Base-by-base conservation (phyloP, 2,888 invertebrate genomes). In the Tenodera sinensis region DNA sequence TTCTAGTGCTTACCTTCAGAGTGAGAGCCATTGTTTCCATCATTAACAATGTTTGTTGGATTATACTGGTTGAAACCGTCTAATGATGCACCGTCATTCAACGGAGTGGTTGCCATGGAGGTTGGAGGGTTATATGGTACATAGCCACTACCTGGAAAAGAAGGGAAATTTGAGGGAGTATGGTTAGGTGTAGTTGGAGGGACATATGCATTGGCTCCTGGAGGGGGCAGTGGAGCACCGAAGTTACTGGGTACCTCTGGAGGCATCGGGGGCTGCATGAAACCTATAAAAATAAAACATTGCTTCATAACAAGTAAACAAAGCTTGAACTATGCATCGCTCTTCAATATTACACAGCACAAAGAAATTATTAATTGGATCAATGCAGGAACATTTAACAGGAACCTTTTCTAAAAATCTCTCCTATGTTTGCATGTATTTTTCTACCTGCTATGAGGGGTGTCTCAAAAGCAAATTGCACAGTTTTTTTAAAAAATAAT, bases 111-210 rank as follows among this genome's bases (percentile, higher is more conserved):
- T 34, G 85, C 25, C 25, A 30, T 15, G 25, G 30, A 30, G n/a
- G 88, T 30, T 28, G 88, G 15, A 85, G 94, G 94, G 90, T 94
- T 94, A 91, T 93, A 94, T 27, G 94, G 94, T 28, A 94, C 93
- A 90, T 94, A 94, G 28, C 94, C 94, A 25, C 94, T 94, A 88
- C 94, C 25, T 71, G 54, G 54, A 25, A 20, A 71, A 71, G 54
- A 71, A 20, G 54, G 54, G 54, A 71, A 94, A 91, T 94, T 94
- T 0, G 28, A 28, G 28, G 88, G 88, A 28, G 84, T 84, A 82
- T 84, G 87, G 25, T 34, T 89, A 47, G 90, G 90, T 15, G 90
- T 89, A 4, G 89, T 84, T 20, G 90, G 89, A 27, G 90, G 88
- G 25, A 88, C 87, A 42, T 89, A 89, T 14, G 82, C 47, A 84